Conservation (phyloP, 1,140 invertebrate genomes). For the Trichomalopsis sarcophagae region DNA sequence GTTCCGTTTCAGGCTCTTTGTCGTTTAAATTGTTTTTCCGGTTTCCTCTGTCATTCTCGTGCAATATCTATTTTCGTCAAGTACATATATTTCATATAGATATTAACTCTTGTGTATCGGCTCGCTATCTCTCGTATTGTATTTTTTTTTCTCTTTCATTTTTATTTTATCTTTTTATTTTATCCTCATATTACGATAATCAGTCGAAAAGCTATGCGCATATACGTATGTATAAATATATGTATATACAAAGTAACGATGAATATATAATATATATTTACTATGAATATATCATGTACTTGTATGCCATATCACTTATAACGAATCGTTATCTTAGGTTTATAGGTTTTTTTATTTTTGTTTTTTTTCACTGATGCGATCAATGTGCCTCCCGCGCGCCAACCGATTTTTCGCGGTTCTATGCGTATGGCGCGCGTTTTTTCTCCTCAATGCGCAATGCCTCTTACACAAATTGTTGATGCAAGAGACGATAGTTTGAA, state of each 20-base stretch:
- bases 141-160: conserved; percentile 53
- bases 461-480: not conserved
- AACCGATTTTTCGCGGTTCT: no score
- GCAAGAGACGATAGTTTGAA: conserved; percentile 20
- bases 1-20: conserved; percentile 46
- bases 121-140: conserved; percentile 35
- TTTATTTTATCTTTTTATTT: conserved; percentile 49
- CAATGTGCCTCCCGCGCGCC: conserved; percentile 16
- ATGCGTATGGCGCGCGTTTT: no score
- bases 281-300: conserved; percentile 58
- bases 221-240: conserved; percentile 69
- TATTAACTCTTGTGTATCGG: not conserved
- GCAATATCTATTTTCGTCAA: conserved; percentile 43
- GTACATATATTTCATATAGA: conserved; percentile 23
- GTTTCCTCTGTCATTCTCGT: conserved; percentile 40
- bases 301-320: conserved; percentile 63
- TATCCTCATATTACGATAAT: conserved; percentile 68
- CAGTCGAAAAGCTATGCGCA: conserved; percentile 73
- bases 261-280: conserved; percentile 67
- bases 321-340: conserved; percentile 59
- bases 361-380: conserved; percentile 47
- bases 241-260: conserved; percentile 67
- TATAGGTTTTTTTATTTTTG: conserved; percentile 36
- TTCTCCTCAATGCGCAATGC: not conserved
- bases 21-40: conserved; percentile 43